These are phyloP conservation scores for Cepaea nemoralis DNA, from an alignment of 1,140 invertebrate genomes.

Conservation along the genomic window DNA sequence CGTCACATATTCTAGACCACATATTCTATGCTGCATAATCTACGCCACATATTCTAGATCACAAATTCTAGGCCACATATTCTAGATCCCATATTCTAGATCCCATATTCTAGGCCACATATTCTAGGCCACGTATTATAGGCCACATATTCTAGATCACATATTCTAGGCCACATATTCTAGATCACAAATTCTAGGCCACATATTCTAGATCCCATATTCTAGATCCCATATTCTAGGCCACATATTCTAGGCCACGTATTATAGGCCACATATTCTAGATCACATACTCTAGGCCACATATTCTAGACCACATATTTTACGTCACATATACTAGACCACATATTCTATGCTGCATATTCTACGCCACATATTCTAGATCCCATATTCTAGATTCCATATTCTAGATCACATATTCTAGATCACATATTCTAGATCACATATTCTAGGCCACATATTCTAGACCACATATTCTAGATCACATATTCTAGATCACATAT, in stretches of 20 bases:
- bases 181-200: not conserved
- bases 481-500: not conserved
- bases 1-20: constrained; percentile 4
- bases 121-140: too few species aligned
- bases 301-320: not conserved
- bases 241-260: too few species aligned
- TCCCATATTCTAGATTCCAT: not conserved
- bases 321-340: not conserved
- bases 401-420: not conserved
- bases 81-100: not conserved
- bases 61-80: not conserved
- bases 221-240: not conserved
- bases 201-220: not conserved
- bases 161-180: too few species aligned
- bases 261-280: too few species aligned
- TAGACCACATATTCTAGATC: not conserved
- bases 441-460: too few species aligned
- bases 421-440: not conserved
- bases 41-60: not conserved
- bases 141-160: too few species aligned
- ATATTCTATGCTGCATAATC: constrained; percentile 5
- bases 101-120: not conserved
- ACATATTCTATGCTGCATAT: not conserved
- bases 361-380: too few species aligned
- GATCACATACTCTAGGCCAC: not conserved